Evolutionary conservation across 2,797 vertebrate species (phyloP), one percentile per base, ranked within the genome.

Genomic region (Enteromius unitaeniatus): DNA sequence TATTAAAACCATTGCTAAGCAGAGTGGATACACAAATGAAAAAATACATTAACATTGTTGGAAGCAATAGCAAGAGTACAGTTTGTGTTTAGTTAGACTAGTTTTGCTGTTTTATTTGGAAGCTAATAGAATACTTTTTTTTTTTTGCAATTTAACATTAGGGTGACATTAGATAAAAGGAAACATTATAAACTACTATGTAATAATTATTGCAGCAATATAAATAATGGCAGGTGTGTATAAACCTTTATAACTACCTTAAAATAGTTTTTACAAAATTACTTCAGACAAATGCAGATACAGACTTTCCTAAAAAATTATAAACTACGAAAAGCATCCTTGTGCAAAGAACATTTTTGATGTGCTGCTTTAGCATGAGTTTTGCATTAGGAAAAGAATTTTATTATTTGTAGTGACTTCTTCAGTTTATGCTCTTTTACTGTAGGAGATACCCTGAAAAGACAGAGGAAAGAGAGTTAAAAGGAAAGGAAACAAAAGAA

Each of bases 381-480:
- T 4, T 40, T 40, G 53, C 21, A 3, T 37, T 60, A 14, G 37
- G 15, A 11, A 42, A 40, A 8, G 26, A 28, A 60, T 21, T 10
- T 42, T 42, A 42, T 8, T 10, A 1, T 26, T 2, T 11, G 15
- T 42, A 7, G 47, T 51, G 23, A 72, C 9, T 9, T 42, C 4
- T 76, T 40, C n/a, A 17, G 11, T 40, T 60, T 42, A 31, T 47
- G 8, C n/a, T 77, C 37, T 77, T 17, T 77, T 42, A 19, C 21
- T 47, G 11, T 6, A 78, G 76, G 76, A 78, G 26, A 64, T 28
- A 47, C 40, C 19, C 42, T 37, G 42, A 85, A 45, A 69, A 78
- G 13, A 51, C 73, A 23, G 85, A 80, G 49, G 58, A 28, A 23
- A 82, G 69, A 77, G 82, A 77, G 15, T 74, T 83, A 4, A 47